Percentiles rank a stretch among this genome's conserved stretches.
Conservation (phyloP, 2,113 vertebrate genomes). For the Chaetodon auriga region DNA sequence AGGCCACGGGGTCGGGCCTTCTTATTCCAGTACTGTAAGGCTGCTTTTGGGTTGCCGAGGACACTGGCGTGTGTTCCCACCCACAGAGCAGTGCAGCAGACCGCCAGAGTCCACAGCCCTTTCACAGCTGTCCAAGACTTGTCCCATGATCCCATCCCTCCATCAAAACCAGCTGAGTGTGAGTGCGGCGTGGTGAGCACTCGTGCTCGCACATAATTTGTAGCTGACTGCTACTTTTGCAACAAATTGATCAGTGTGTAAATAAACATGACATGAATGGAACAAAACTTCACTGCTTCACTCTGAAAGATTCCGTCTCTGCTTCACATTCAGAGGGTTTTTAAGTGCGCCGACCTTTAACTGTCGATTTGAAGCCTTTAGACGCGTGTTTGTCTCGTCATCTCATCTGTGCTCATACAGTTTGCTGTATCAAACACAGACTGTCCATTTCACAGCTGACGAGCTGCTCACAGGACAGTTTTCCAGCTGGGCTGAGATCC, state of each 20-base stretch:
- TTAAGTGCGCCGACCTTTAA: not conserved
- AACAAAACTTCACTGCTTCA: slow-evolving; percentile 25
- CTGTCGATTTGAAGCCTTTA: not conserved
- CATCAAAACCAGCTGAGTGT: slow-evolving; percentile 80
- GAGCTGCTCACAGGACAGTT: slow-evolving; percentile 74
- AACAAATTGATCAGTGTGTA: slow-evolving; percentile 66
- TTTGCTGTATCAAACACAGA: slow-evolving; percentile 35
- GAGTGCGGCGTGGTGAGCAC: slow-evolving; percentile 60
- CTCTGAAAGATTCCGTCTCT: slow-evolving; percentile 2
- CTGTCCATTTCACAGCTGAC: slow-evolving; percentile 77
- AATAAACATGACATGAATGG: slow-evolving; percentile 65
- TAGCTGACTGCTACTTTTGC: slow-evolving; percentile 61
- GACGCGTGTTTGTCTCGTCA: not conserved
- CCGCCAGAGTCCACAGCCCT: slow-evolving; percentile 69
- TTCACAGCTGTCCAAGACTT: slow-evolving; percentile 70
- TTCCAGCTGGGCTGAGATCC: slow-evolving; percentile 79
- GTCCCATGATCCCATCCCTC: slow-evolving; percentile 74
- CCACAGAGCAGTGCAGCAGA: slow-evolving; percentile 74
- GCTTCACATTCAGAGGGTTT: not conserved
- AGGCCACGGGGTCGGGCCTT: slow-evolving; percentile 68
- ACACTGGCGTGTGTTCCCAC: slow-evolving; percentile 78
- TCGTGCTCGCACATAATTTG: slow-evolving; percentile 79
- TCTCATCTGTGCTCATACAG: not conserved
- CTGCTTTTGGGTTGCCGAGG: slow-evolving; percentile 68
- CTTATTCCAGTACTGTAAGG: slow-evolving; percentile 60